phyloP scores from a whole-genome alignment of 2,797 vertebrate genomes.

The Miichthys miiuy region DNA sequence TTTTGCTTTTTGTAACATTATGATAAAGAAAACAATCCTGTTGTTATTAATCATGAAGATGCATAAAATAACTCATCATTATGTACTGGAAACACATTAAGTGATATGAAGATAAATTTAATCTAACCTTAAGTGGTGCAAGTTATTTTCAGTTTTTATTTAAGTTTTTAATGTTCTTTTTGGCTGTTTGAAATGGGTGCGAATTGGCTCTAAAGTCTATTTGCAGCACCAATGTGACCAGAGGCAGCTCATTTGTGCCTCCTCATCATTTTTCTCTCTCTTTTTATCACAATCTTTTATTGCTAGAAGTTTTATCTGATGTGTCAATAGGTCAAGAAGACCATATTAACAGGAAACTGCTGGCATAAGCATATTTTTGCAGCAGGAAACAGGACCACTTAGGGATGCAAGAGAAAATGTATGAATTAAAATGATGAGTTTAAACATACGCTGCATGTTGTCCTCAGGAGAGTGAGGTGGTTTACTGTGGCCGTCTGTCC shows the following conservation, averaged over 20 bases:
- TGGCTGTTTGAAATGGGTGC: background rate
- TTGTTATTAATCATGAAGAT: no score
- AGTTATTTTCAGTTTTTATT: background rate
- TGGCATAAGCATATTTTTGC: conserved; percentile 6
- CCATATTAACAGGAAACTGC: background rate
- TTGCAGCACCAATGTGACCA: background rate
- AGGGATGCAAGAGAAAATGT: background rate
- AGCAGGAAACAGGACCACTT: background rate
- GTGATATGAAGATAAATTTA: no score
- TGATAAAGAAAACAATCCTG: no score
- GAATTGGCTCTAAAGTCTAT: no score
- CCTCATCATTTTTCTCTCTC: background rate
- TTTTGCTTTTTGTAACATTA: background rate
- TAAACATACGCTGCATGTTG: conserved; percentile 3
- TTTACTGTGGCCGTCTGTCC: conserved; percentile 92
- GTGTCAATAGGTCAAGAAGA: background rate
- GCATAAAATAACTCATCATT: no score
- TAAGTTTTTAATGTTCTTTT: background rate
- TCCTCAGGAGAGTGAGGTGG: conserved; percentile 91
- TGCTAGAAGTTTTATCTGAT: background rate
- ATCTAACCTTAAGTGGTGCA: background rate
- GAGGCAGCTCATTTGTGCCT: background rate
- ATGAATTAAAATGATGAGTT: background rate
- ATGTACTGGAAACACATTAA: no score
- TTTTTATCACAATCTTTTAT: background rate